Evolutionary conservation across 2,113 vertebrate genomes (phyloP).

Genomic region (Campylomormyrus tamandua): DNA sequence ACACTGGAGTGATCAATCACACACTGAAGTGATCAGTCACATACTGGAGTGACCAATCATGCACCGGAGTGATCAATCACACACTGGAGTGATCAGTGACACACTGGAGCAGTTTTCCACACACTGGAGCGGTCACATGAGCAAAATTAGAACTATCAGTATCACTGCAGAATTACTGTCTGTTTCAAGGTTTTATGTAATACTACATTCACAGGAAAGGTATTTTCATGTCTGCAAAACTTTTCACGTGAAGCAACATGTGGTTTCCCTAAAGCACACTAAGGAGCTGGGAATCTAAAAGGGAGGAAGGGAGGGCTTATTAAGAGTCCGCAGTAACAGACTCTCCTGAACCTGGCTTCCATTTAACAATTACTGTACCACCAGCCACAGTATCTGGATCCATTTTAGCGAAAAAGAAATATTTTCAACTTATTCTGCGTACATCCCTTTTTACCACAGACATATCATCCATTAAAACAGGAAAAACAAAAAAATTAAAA

Average conservation of each 20-base stretch:
- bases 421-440: conserved; percentile 29
- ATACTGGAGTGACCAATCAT: not conserved
- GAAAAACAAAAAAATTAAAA: not conserved
- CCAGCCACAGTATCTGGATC: conserved; percentile 43
- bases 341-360: conserved; percentile 66
- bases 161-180: not conserved
- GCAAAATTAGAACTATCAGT: not conserved
- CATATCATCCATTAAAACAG: not conserved
- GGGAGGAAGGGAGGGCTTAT: conserved; percentile 52
- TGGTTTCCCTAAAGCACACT: conserved; percentile 54
- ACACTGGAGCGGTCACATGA: not conserved
- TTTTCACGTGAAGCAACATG: conserved; percentile 55
- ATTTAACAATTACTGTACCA: conserved; percentile 52
- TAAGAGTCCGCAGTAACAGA: conserved; percentile 67
- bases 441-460: not conserved
- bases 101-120: not conserved
- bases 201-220: conserved; percentile 33
- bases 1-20: not conserved
- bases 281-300: conserved; percentile 60
- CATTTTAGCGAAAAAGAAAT: conserved; percentile 38
- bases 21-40: not conserved
- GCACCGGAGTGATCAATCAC: not conserved
- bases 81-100: not conserved
- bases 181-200: not conserved
- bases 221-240: conserved; percentile 37